phyloP scores from a whole-genome alignment of 2,888 invertebrate species.

The Agapostemon virescens region DNA sequence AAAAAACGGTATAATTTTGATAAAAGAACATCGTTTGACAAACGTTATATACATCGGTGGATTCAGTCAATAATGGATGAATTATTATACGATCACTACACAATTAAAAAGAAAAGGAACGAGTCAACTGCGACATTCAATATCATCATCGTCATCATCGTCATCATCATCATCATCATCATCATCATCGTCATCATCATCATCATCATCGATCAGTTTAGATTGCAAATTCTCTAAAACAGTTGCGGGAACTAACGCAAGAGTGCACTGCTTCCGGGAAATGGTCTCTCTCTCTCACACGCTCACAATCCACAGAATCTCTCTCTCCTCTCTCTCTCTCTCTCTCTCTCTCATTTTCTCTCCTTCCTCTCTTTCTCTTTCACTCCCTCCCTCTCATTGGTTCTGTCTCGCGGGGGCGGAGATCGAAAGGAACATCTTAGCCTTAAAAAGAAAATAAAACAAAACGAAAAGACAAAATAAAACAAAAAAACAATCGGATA shows the following conservation, averaged over 20 bases:
- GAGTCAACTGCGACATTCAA: constrained; percentile 68
- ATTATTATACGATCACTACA: constrained; percentile 61
- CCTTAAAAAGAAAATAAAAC: neutral
- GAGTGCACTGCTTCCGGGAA: constrained; percentile 71
- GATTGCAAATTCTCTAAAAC: constrained; percentile 76
- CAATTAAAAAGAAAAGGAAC: constrained; percentile 63
- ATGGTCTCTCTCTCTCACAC: constrained; percentile 19
- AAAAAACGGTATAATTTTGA: constrained; percentile 79
- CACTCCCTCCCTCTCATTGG: neutral
- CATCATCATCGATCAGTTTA: constrained; percentile 43
- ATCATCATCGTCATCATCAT: neutral
- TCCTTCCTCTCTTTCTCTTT: neutral
- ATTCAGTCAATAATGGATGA: constrained; percentile 73
- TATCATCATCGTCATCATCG: neutral
- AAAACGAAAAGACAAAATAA: neutral
- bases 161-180: neutral
- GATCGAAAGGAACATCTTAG: neutral
- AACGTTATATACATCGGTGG: constrained; percentile 78
- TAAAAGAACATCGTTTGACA: constrained; percentile 75
- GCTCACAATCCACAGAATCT: neutral
- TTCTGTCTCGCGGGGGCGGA: neutral
- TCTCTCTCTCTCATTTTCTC: neutral
- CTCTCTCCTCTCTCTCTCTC: neutral
- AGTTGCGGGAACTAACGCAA: constrained; percentile 78
- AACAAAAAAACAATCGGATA: neutral